Evolutionary conservation across 2,888 invertebrate genomes (phyloP).

Genomic region (Sialis lutaria): DNA sequence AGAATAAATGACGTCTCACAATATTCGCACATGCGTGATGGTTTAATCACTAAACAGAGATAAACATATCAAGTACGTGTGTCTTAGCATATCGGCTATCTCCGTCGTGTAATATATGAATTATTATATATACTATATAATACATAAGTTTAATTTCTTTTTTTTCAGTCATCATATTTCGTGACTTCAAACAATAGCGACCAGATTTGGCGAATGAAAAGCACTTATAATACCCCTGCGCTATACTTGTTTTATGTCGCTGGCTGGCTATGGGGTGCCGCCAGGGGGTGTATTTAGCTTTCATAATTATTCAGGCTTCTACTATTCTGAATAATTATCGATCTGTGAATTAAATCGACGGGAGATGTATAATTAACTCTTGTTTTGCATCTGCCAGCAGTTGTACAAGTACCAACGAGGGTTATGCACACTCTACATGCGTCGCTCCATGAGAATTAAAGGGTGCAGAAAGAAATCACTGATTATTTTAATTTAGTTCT

Average conservation of each 20-base stretch:
- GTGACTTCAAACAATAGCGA: constrained; percentile 19
- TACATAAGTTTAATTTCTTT: not conserved
- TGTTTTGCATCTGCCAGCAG: constrained; percentile 2
- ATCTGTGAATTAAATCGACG: constrained; percentile 3
- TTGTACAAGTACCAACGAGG: not conserved
- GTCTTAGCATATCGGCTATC: not conserved
- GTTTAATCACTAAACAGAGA: not conserved
- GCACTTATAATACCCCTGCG: not conserved
- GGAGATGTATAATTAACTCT: constrained; percentile 1
- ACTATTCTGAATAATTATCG: constrained; percentile 2
- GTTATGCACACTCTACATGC: no score
- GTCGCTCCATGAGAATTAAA: no score
- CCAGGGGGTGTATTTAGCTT: not conserved
- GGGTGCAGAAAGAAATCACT: no score
- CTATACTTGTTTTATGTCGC: not conserved
- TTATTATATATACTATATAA: not conserved
- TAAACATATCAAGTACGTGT: not conserved
- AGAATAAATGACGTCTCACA: constrained; percentile 13
- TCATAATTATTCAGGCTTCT: not conserved
- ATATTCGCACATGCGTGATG: not conserved
- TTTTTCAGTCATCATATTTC: constrained; percentile 6
- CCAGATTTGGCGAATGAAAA: constrained; percentile 14
- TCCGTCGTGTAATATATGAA: not conserved
- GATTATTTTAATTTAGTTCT: no score
- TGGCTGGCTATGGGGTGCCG: not conserved